Evolutionary conservation across 2,113 vertebrate genomes (phyloP), one percentile per base, ranked within the genome.

Genomic region (Clarias magur): DNA sequence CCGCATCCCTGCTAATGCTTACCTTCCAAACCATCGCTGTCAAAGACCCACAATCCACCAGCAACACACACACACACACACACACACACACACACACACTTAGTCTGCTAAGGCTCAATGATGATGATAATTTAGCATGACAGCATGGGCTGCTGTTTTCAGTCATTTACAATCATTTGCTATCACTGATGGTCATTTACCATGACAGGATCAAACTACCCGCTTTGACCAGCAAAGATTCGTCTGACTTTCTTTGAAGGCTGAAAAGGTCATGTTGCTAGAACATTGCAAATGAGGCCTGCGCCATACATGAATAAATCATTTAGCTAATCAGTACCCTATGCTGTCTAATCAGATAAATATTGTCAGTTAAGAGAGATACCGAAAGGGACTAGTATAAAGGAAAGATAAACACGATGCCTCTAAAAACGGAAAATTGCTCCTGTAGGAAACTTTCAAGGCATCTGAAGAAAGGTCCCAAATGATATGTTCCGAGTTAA

Each of bases 161-260:
- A 72, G 85, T 82, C 79, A 60, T 59, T 86, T 73, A 60, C 78
- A 86, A 72, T 73, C 54, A 62, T 70, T 80, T 38, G 65, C 34
- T 79, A 42, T 72, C 34, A 81, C 48, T 72, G 65, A 57, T 25
- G 62, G 60, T 86, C 84, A 80, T 80, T 81, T 72, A 60, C 54
- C 85, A 30, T 82, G 85, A 86, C 85, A 72, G 23, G 67, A 63
- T 86, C 79, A 86, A 70, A 62, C 78, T 72, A 82, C 78, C 79
- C 85, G 9, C 30, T 60, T 67, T 83, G 78, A 72, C 78, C 78
- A 72, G 3, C 54, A 72, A 59, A 70, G 85, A 73, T 42, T 56
- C 16, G 42, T 63, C 60, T 48, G 38, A 21, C 84, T 78, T 78
- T 78, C 56, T 65, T 85, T 81, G 53, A 59, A 86, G 63, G 25